Percentiles rank a stretch among this genome's conserved stretches.
These are phyloP conservation scores for Fulica atra DNA, from an alignment of 2,113 vertebrate genomes.

Conservation along the genomic window DNA sequence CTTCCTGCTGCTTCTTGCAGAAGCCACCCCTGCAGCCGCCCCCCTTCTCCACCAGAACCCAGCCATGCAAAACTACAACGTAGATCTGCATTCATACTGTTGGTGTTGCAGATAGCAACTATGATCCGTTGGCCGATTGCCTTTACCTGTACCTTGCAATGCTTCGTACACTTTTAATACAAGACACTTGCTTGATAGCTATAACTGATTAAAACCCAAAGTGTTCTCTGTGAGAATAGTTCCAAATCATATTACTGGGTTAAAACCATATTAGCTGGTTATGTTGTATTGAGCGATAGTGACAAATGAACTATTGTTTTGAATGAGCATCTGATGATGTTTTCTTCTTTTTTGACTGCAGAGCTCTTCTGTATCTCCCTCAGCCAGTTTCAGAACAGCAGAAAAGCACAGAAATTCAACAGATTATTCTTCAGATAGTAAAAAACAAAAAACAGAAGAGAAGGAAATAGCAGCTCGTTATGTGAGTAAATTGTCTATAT, in stretches of 20 bases:
- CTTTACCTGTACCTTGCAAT: not conserved
- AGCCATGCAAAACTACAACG: too few relatives aligned
- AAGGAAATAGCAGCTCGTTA: constrained; percentile 92
- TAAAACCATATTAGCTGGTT: not conserved
- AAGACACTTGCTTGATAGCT: not conserved
- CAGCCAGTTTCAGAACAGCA: constrained; percentile 90
- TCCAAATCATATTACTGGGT: not conserved
- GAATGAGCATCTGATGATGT: not conserved
- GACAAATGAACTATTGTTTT: not conserved
- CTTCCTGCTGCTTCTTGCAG: too few relatives aligned
- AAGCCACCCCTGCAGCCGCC: too few relatives aligned
- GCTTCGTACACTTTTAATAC: not conserved
- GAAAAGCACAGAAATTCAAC: constrained; percentile 93
- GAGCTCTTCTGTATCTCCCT: constrained; percentile 95
- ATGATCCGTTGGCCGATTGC: accelerated
- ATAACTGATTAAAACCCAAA: not conserved
- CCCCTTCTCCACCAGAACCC: too few relatives aligned
- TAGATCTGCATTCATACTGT: not conserved
- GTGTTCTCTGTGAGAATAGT: not conserved
- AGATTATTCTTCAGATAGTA: constrained; percentile 93
- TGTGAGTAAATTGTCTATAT: constrained; percentile 75
- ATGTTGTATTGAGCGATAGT: not conserved
- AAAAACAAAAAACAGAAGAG: constrained; percentile 95
- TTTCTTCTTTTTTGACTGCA: constrained; percentile 64
- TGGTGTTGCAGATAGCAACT: not conserved